Percentiles rank a stretch among this genome's conserved stretches.
phyloP scores from a whole-genome alignment of 2,888 invertebrate genomes.

The Tipula vernalis region DNA sequence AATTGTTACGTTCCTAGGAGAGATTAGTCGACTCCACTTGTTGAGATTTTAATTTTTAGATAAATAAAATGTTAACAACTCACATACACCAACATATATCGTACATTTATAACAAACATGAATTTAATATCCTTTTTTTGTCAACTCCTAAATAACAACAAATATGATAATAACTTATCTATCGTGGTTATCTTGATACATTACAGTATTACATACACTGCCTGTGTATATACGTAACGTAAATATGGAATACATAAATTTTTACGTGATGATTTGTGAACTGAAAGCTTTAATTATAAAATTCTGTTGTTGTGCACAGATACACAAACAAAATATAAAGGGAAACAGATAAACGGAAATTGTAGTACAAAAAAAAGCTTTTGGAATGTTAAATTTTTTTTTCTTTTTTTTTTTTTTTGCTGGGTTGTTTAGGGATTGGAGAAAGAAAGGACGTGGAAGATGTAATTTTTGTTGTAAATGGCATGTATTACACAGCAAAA shows the following conservation, averaged over 20 bases:
- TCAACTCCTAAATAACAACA: not conserved
- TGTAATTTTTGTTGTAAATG: not conserved
- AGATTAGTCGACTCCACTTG: not conserved
- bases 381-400: not conserved
- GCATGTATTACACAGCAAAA: not conserved
- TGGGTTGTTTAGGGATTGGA: not conserved
- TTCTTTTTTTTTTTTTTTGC: not conserved
- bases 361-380: not conserved
- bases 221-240: not conserved
- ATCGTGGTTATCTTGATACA: not conserved
- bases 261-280: slow-evolving; percentile 4
- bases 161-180: not conserved
- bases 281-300: slow-evolving; percentile 4
- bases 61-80: not conserved
- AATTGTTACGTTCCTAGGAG: not conserved
- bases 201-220: not conserved
- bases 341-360: not conserved
- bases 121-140: slow-evolving; percentile 4
- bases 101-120: not conserved
- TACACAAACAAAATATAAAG: not conserved
- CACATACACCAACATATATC: not conserved
- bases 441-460: not conserved
- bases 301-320: not conserved
- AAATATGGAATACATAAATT: not conserved
- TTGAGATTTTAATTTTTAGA: slow-evolving; percentile 4